Base-by-base conservation (phyloP, 2,113 vertebrate species). In the Elephantulus edwardii region DNA sequence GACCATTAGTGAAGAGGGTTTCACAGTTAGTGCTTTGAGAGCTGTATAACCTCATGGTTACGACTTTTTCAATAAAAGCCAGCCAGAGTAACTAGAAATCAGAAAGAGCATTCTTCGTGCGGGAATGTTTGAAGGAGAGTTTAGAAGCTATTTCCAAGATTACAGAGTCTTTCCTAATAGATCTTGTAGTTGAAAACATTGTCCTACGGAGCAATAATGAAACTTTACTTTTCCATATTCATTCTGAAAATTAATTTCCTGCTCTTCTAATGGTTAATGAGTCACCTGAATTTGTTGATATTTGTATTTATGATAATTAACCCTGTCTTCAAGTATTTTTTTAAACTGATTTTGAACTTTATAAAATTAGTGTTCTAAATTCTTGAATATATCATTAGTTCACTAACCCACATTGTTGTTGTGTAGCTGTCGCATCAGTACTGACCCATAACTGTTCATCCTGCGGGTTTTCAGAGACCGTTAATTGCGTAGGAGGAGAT, bases 271-370 rank as follows among this genome's bases (percentile, higher is more conserved):
- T 35, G 35, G 35, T 56, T 86, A 54, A 79, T 72, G 68, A 89
- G 11, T 56, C 62, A 84, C 66, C 54, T 24, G 46, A 68, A 56
- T 46, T 50, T 76, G 35, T 14, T 86, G 9, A 5, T 78, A 74
- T 70, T 93, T 94, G 20, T 74, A 62, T 56, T 76, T 88, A 28
- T 88, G 70, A 88, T 38, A 90, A 92, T 72, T 83, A 16, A 72
- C 66, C 48, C 22, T 78, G 33, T n/a, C 30, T 94, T 77, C 95
- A 40, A 83, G 2, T 66, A 86, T 76, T 72, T 76, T 72, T 90
- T 38, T 84, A 70, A 83, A 30, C 33, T 92, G 28, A 83, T 68
- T 91, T 90, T 71, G 62, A 83, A 83, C 0, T 12, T 48, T 60
- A 86, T 42, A 80, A 78, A 71, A 84, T 78, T 87, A 50, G 56